These are phyloP conservation scores for Psix sp. DNA, from an alignment of 1,140 invertebrate genomes.

Conservation along the genomic window DNA sequence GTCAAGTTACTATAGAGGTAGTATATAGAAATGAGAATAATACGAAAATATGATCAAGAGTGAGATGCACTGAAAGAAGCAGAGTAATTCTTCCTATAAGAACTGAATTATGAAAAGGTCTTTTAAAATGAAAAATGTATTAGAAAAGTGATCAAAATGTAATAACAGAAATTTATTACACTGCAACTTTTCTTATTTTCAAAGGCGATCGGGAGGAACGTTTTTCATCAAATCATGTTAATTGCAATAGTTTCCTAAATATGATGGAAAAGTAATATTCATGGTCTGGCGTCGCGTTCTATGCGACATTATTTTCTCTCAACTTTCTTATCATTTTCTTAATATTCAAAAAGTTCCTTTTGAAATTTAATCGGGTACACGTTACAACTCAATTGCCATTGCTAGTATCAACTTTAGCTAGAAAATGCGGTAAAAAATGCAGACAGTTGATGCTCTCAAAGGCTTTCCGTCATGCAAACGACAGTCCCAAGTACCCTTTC, in stretches of 20 bases:
- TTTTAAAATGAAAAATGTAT: too few species aligned
- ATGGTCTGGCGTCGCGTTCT: background rate
- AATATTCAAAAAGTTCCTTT: constrained; percentile 14
- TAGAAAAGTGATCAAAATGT: too few species aligned
- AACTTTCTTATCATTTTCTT: constrained; percentile 7
- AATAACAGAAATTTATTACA: too few species aligned
- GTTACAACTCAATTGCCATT: constrained; percentile 19
- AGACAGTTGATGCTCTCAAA: constrained; percentile 13
- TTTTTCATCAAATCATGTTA: background rate
- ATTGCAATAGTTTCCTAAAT: constrained; percentile 18
- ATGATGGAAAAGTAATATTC: too few species aligned
- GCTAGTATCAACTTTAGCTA: constrained; percentile 9
- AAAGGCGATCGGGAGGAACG: too few species aligned
- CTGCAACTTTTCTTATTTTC: too few species aligned
- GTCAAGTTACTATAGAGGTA: too few species aligned
- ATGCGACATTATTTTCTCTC: background rate
- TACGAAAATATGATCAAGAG: too few species aligned
- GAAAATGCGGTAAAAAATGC: constrained; percentile 13
- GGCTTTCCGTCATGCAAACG: constrained; percentile 2
- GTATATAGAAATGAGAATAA: too few species aligned
- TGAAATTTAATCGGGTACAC: constrained; percentile 23
- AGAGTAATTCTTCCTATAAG: too few species aligned
- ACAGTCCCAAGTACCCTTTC: constrained; percentile 7
- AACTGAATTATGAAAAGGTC: too few species aligned
- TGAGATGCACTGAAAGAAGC: too few species aligned